Evolutionary conservation across 2,113 vertebrate genomes (phyloP).

Genomic region (Grammomys dolichurus): DNA sequence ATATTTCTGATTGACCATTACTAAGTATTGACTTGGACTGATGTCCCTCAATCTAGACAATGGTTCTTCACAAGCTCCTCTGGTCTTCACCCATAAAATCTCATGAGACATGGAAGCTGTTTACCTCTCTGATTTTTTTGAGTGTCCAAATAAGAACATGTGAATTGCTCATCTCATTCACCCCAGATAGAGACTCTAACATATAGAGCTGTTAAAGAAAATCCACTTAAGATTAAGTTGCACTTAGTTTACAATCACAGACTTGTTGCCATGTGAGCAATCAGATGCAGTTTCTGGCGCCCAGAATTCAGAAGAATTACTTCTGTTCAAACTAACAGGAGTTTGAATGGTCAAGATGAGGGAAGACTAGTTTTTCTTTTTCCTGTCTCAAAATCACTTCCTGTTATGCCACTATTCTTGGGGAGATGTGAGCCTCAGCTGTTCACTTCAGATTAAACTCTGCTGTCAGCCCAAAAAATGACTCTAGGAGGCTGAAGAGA

Average conservation of each 20-base stretch:
- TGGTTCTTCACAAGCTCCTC: background rate
- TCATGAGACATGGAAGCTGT: background rate
- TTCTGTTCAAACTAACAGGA: background rate
- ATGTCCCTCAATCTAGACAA: background rate
- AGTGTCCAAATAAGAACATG: background rate
- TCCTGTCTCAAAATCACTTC: background rate
- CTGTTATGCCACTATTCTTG: background rate
- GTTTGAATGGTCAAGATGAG: background rate
- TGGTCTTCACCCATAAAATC: background rate
- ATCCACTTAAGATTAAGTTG: background rate
- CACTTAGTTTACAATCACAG: constrained; percentile 12
- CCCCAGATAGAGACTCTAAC: background rate
- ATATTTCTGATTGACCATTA: background rate
- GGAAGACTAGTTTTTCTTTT: background rate
- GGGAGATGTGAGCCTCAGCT: background rate
- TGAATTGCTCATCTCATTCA: background rate
- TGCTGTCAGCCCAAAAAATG: background rate
- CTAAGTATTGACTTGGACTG: background rate
- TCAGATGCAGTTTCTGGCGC: constrained; percentile 46
- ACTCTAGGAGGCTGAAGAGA: background rate
- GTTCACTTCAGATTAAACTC: background rate
- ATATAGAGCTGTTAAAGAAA: background rate
- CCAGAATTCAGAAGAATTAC: background rate
- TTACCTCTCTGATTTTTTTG: background rate
- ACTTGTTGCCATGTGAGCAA: background rate